A percentile compares a stretch with the other conserved stretches of the same genome.
Evolutionary conservation across 2,888 invertebrate genomes (phyloP).

Genomic region (Amphipoea oculea): DNA sequence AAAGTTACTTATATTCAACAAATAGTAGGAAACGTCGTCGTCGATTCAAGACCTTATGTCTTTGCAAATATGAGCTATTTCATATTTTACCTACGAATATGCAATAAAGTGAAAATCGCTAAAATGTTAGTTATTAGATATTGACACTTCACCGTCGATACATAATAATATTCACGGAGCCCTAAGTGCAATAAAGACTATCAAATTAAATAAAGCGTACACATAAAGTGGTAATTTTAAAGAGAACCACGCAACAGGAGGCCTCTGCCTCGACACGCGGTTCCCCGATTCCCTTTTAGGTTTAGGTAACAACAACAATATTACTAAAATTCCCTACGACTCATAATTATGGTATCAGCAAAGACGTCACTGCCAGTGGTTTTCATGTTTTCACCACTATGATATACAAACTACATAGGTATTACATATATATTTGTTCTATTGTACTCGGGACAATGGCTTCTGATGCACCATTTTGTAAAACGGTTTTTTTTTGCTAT

Average conservation of each 20-base stretch:
- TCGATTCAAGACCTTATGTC: too few relatives aligned
- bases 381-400: conserved; percentile 12
- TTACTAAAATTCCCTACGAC: conserved; percentile 24
- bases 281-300: background rate
- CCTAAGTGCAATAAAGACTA: too few relatives aligned
- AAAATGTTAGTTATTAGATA: too few relatives aligned
- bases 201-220: background rate
- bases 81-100: too few relatives aligned
- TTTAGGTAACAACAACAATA: conserved; percentile 16
- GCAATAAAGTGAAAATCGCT: too few relatives aligned
- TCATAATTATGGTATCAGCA: background rate
- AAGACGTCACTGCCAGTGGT: conserved; percentile 38
- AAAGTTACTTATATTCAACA: too few relatives aligned
- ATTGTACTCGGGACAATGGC: conserved; percentile 37
- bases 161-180: too few relatives aligned
- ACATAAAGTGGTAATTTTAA: background rate
- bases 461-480: conserved; percentile 10
- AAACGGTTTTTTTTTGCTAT: conserved; percentile 2
- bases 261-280: background rate
- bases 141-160: too few relatives aligned
- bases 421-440: conserved; percentile 21
- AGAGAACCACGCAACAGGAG: background rate
- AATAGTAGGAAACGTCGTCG: too few relatives aligned
- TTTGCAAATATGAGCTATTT: too few relatives aligned
- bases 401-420: background rate